A percentile compares a stretch with the other conserved stretches of the same genome.
Conservation (phyloP, 2,797 vertebrate genomes). For the Lepilemur septentrionalis region DNA sequence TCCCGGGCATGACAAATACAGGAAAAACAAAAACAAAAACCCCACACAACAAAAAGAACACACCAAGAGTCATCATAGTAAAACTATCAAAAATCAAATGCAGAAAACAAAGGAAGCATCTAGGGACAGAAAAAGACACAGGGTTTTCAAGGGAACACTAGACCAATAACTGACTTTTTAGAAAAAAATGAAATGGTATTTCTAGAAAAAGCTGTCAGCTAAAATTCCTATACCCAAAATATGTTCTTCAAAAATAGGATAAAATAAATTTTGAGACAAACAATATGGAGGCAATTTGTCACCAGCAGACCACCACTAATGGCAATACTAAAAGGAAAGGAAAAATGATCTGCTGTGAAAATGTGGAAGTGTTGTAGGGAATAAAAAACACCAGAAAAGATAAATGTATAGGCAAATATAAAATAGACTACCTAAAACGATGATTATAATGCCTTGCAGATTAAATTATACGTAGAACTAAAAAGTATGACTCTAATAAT, state of each 20-base stretch:
- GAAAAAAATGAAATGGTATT: background rate
- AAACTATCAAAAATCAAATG: background rate
- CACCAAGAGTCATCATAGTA: background rate
- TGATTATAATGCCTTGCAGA: background rate
- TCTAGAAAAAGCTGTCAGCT: background rate
- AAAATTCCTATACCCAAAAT: background rate
- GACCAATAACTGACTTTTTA: background rate
- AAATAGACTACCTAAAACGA: background rate
- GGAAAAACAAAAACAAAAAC: background rate
- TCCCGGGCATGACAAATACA: background rate
- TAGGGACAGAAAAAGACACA: background rate
- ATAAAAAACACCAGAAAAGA: background rate
- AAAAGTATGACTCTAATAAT: background rate
- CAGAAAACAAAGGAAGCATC: background rate
- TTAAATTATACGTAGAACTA: background rate
- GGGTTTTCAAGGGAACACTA: background rate
- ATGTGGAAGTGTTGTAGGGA: background rate
- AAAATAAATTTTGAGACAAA: background rate
- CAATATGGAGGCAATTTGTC: background rate
- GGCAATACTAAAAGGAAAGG: background rate
- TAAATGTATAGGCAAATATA: background rate
- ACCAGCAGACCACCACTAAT: background rate
- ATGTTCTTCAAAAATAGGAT: background rate
- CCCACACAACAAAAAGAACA: background rate
- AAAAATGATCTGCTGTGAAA: background rate